Evolutionary conservation across 2,113 vertebrate genomes (phyloP).

Genomic region (Cryptotis parvus): DNA sequence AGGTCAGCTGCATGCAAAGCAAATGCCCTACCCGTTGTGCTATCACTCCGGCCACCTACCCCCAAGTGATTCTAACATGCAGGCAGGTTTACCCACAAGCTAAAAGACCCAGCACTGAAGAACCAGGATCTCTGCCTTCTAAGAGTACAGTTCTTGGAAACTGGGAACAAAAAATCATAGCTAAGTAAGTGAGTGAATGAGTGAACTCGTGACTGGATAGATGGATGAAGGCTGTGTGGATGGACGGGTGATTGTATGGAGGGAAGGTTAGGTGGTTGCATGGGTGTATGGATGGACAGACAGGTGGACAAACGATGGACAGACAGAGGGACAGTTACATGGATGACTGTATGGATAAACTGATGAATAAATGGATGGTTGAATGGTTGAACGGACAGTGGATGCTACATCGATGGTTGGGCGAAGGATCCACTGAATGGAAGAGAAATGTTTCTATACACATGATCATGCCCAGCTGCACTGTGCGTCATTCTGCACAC

Average conservation of each 20-base stretch:
- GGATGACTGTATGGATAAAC: neutral
- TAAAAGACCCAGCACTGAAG: neutral
- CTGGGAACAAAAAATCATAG: neutral
- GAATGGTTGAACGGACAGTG: no score
- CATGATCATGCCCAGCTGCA: neutral
- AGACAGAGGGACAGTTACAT: neutral
- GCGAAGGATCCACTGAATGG: no score
- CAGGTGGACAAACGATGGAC: neutral
- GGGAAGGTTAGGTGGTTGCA: neutral
- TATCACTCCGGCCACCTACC: neutral
- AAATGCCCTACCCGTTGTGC: no score
- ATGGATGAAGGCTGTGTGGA: no score
- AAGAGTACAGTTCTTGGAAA: neutral
- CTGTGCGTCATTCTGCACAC: neutral
- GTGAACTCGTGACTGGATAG: neutral
- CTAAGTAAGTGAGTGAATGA: neutral
- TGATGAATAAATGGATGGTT: no score
- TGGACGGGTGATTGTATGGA: no score
- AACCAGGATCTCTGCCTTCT: neutral
- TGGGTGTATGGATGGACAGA: neutral
- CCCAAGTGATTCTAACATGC: neutral
- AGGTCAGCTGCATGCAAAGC: no score
- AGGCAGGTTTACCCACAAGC: neutral
- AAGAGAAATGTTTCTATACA: no score
- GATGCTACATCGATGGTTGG: no score